Base-by-base conservation (phyloP, 2,888 invertebrate species). In the Limnephilus auricula region DNA sequence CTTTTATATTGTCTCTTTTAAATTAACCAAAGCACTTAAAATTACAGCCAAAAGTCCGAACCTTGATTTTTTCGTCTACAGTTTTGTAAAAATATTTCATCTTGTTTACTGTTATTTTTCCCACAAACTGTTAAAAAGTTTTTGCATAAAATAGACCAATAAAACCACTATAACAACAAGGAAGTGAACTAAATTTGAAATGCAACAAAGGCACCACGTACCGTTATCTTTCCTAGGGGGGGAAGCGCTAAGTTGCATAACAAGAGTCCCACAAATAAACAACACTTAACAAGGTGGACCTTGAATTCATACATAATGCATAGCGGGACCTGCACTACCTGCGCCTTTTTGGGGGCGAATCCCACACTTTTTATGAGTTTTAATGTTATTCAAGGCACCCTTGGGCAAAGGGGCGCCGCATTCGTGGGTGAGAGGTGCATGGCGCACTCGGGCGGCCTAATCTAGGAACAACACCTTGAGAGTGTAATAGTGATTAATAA, bases 191-290 rank as follows among this genome's bases (percentile, higher is more conserved):
- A 89, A 88, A 88, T 78, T 32, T 65, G n/a, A 78, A 34, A 25
- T 18, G 32, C 50, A 31, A 88, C 87, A 88, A 88, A n/a, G 45
- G 32, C 12, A 31, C 50, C 83, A 65, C 10, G 31, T 83, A 6
- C 90, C 90, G 90, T 90, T 90, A 90, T 78, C n/a, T 89, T 18
- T 89, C 25, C 32, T n/a, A 88, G 32, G 32, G 34, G 18, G 30
- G 80, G 50, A 45, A 31, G 79, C 18, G 37, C 31, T 80, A 40
- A 18, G 80, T 89, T 89, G 34, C 89, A 89, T 89, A 89, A 89
- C 78, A 45, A 37, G 30, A 32, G 32, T 12, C 18, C 32, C 31
- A 87, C 87, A 89, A 89, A 37, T 65, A 65, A 25, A 65, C 65
- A 65, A 25, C 25, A 89, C 10, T 45, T 89, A 89, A 79, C 78